phyloP scores from a whole-genome alignment of 1,140 invertebrate species.

The Druon quercuslanigerum region DNA sequence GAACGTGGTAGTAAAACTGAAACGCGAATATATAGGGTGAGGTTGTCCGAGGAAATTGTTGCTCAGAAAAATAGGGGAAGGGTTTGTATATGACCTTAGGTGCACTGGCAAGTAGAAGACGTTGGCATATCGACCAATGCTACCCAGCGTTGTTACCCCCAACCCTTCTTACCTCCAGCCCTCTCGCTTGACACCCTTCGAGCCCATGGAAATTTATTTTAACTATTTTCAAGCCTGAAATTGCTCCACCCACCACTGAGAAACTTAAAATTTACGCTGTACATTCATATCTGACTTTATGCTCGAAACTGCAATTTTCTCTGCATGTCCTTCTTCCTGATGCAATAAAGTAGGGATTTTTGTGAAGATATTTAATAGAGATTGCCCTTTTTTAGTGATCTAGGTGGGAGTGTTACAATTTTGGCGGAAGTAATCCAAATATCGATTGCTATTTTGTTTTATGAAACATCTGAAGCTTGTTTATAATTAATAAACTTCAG shows the following conservation, averaged over 20 bases:
- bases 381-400: too few relatives aligned
- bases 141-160: conserved; percentile 1
- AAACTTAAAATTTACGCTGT: too few relatives aligned
- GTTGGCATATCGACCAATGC: conserved; percentile 59
- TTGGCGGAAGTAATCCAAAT: too few relatives aligned
- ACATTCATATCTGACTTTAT: too few relatives aligned
- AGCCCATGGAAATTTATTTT: not conserved
- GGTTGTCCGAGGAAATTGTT: conserved; percentile 8
- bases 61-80: not conserved
- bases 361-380: too few relatives aligned
- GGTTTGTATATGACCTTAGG: conserved; percentile 54
- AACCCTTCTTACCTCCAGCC: conserved; percentile 35
- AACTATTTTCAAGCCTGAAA: not conserved
- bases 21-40: conserved; percentile 27
- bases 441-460: too few relatives aligned
- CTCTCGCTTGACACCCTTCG: conserved; percentile 19
- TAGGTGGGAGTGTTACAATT: too few relatives aligned
- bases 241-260: not conserved
- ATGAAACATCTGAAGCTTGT: too few relatives aligned
- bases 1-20: conserved; percentile 21
- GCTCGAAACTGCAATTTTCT: too few relatives aligned
- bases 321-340: too few relatives aligned
- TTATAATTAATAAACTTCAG: too few relatives aligned
- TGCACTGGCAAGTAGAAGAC: conserved; percentile 46
- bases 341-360: too few relatives aligned